Percentiles rank a stretch among this genome's conserved stretches.
Evolutionary conservation across 1,140 invertebrate genomes (phyloP).

Genomic region (Ceratoteleas bidentatus): DNA sequence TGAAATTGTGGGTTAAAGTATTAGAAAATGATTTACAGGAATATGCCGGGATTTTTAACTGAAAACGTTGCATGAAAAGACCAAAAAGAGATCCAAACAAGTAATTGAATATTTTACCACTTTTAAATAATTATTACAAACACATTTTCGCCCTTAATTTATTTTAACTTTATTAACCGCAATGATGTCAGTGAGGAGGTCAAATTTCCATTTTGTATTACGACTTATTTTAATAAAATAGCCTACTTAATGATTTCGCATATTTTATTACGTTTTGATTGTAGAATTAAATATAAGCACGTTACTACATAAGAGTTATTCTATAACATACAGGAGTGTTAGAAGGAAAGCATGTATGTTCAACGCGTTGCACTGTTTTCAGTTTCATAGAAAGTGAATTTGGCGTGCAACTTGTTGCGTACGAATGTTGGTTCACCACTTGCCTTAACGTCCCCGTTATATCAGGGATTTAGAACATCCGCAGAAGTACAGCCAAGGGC

Average conservation of each 20-base stretch:
- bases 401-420: constrained; percentile 61
- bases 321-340: no score
- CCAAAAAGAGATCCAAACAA: background rate
- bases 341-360: background rate
- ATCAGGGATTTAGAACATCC: constrained; percentile 66
- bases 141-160: no score
- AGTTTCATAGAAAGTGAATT: constrained; percentile 43
- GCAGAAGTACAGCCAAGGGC: background rate
- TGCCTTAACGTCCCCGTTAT: constrained; percentile 67
- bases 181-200: no score
- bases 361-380: constrained; percentile 11
- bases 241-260: no score
- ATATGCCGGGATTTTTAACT: constrained; percentile 55
- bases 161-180: no score
- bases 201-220: no score
- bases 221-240: no score
- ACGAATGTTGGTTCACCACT: constrained; percentile 72
- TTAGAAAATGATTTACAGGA: constrained; percentile 69
- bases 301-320: no score
- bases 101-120: background rate
- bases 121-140: no score
- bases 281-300: no score
- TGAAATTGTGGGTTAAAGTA: constrained; percentile 76
- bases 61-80: background rate
- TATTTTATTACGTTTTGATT: no score